phyloP scores from a whole-genome alignment of 2,113 vertebrate species.

The Barbus barbus region DNA sequence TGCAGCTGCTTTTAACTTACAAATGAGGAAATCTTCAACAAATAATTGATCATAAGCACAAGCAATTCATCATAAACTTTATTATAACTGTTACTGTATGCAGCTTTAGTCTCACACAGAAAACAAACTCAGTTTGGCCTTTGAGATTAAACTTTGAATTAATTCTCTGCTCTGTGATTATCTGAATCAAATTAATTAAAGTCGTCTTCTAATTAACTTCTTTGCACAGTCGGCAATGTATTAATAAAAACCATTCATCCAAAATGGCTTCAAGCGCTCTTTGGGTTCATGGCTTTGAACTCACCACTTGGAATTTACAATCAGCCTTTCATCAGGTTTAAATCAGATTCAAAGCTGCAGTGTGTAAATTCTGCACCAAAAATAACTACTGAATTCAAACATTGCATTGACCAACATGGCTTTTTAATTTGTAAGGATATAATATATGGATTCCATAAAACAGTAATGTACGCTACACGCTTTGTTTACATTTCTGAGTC shows the following conservation, averaged over 20 bases:
- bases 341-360: neutral
- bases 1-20: neutral
- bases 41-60: neutral
- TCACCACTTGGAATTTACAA: neutral
- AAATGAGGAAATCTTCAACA: neutral
- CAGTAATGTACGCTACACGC: neutral
- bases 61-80: neutral
- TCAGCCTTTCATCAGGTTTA: neutral
- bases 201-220: constrained; percentile 21
- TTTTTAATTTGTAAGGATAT: neutral
- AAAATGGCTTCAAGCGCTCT: constrained; percentile 18
- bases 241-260: constrained; percentile 37
- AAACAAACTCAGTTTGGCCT: constrained; percentile 29
- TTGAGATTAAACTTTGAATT: constrained; percentile 39
- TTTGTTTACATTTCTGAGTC: neutral
- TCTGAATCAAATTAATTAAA: constrained; percentile 41
- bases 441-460: neutral
- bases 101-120: constrained; percentile 1
- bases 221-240: constrained; percentile 31
- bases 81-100: neutral
- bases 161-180: constrained; percentile 43
- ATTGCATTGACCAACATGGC: neutral
- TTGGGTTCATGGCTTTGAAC: constrained; percentile 12
- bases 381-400: neutral
- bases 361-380: neutral